These are phyloP conservation scores for Coreoperca whiteheadi DNA, from an alignment of 2,113 vertebrate genomes.

Conservation along the genomic window DNA sequence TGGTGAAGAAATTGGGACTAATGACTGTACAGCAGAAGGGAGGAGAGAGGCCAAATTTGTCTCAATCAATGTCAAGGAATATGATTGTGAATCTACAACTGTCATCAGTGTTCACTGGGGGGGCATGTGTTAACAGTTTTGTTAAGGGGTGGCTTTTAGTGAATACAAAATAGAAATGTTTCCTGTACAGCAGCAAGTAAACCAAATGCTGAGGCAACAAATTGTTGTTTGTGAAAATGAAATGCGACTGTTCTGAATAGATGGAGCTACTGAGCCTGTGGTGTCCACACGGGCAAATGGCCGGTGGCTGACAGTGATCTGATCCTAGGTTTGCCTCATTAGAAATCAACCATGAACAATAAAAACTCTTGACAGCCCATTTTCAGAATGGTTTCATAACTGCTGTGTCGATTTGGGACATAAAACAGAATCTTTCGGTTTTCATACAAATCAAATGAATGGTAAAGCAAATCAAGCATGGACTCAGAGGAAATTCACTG, in stretches of 20 bases:
- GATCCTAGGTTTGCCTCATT: constrained; percentile 12
- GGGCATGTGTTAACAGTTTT: constrained; percentile 45
- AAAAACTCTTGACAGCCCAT: not conserved
- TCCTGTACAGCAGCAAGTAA: constrained; percentile 6
- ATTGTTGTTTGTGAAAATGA: constrained; percentile 1
- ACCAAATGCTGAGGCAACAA: not conserved
- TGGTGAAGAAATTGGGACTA: constrained; percentile 67
- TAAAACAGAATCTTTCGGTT: not conserved
- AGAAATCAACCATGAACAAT: not conserved
- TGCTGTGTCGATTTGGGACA: constrained; percentile 5
- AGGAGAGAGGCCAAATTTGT: constrained; percentile 60
- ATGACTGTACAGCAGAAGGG: constrained; percentile 59
- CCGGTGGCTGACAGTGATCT: not conserved
- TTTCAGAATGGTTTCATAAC: constrained; percentile 5
- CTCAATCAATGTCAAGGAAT: constrained; percentile 70
- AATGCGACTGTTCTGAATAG: not conserved
- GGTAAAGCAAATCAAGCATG: not conserved
- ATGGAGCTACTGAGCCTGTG: constrained; percentile 4
- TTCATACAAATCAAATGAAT: not conserved
- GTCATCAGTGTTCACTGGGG: constrained; percentile 41
- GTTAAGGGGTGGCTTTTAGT: constrained; percentile 16
- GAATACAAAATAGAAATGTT: constrained; percentile 25
- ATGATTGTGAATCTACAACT: constrained; percentile 53
- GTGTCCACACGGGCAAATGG: constrained; percentile 7
- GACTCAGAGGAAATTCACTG: constrained; percentile 1